Evolutionary conservation across 2,797 vertebrate species (phyloP), one percentile per base, ranked within the genome.

Genomic region (Fistularia tabacaria): DNA sequence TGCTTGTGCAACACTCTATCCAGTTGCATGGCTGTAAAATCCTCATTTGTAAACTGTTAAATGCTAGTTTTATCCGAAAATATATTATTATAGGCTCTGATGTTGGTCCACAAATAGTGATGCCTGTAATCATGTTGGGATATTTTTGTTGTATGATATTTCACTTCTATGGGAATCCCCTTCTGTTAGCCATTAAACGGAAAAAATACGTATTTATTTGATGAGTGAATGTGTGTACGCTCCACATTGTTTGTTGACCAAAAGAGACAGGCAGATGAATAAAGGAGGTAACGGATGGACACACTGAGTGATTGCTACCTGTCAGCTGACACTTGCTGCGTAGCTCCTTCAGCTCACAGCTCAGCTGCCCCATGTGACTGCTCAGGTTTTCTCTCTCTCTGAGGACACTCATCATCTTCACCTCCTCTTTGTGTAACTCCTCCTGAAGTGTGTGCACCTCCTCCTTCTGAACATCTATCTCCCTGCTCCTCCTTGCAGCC

Each of bases 261-360:
- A 25, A 25, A 54, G 43, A 6, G 49, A 70, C 49, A 47, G 25
- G 54, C 12, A n/a, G 41, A 57, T 43, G 46, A 42, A 50, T 46
- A 45, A 43, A 55, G 58, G 40, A 3, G 43, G 43, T 25, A 13
- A 14, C 13, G 42, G 69, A 60, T 51, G 49, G 46, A 67, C 56
- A 10, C 47, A 66, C 14, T 46, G 53, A 42, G 44, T 65, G 67
- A 76, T 57, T 64, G 64, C 46, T 80, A 85, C 87, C 83, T 85
- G 82, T 58, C 51, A 71, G 65, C 61, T 53, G 64, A 48, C 81
- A 78, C 49, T 61, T 57, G 49, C 48, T 14, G 36, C 1, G 45
- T 6, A 79, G 73, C 44, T 83, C 74, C 51, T 74, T 61, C 58
- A 81, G 57, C 51, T 84, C 72, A 59, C 49, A 63, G 43, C 56